A percentile compares a stretch with the other conserved stretches of the same genome.
phyloP scores from a whole-genome alignment of 2,888 invertebrate genomes.

The Rhagophthalmus giganteus region DNA sequence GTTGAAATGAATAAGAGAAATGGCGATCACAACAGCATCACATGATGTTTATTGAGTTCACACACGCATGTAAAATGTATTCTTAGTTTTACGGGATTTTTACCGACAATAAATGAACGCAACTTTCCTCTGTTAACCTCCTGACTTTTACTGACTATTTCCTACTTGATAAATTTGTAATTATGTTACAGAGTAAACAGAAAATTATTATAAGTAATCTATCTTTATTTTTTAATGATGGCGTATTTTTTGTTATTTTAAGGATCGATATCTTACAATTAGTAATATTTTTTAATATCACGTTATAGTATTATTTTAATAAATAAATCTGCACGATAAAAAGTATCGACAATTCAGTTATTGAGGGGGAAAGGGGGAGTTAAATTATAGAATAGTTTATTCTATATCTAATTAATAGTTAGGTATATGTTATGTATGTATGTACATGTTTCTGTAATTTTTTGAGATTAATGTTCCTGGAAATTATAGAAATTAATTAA shows the following conservation, averaged over 20 bases:
- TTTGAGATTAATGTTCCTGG: too few species aligned
- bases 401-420: too few species aligned
- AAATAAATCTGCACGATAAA: too few species aligned
- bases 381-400: too few species aligned
- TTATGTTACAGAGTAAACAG: slow-evolving; percentile 19
- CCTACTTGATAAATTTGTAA: slow-evolving; percentile 25
- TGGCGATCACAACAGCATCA: slow-evolving; percentile 20
- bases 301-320: too few species aligned
- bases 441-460: too few species aligned
- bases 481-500: too few species aligned
- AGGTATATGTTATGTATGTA: too few species aligned
- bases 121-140: slow-evolving; percentile 24
- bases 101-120: slow-evolving; percentile 22
- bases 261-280: slow-evolving; percentile 2
- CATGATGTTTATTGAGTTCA: slow-evolving; percentile 26
- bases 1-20: slow-evolving; percentile 25
- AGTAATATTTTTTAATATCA: not conserved
- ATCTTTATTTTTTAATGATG: slow-evolving; percentile 6
- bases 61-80: slow-evolving; percentile 25
- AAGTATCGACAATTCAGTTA: too few species aligned
- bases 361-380: too few species aligned
- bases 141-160: slow-evolving; percentile 25
- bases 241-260: slow-evolving; percentile 1
- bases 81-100: slow-evolving; percentile 23
- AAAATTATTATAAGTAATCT: slow-evolving; percentile 14